A percentile compares a stretch with the other conserved stretches of the same genome.
Evolutionary conservation across 1,140 invertebrate genomes (phyloP).

Genomic region (Sesamia nonagrioides): DNA sequence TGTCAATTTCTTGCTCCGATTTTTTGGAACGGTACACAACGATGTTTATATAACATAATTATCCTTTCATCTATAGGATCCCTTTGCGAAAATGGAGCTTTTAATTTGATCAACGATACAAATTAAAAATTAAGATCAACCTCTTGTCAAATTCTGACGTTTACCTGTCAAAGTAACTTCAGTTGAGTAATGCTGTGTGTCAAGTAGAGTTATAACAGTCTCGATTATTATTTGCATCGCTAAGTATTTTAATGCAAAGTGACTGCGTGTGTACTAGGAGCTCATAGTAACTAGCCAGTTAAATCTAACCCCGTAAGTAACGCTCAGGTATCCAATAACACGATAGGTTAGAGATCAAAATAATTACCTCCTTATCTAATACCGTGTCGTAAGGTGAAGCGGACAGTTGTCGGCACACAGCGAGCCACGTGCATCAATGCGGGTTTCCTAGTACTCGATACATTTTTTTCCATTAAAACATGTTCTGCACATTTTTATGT

Average conservation of each 20-base stretch:
- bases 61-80: no score
- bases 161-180: background rate
- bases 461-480: constrained; percentile 47
- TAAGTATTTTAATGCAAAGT: background rate
- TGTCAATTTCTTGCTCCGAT: background rate
- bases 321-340: constrained; percentile 19
- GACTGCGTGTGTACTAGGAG: background rate
- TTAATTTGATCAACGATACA: background rate
- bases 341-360: constrained; percentile 20
- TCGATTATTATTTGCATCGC: no score
- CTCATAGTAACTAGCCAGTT: background rate
- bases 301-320: constrained; percentile 7
- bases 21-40: background rate
- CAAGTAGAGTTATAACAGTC: no score
- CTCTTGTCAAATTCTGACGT: background rate
- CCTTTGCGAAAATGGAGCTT: no score
- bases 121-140: background rate
- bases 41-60: no score
- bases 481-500: constrained; percentile 29
- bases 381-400: constrained; percentile 10
- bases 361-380: constrained; percentile 9
- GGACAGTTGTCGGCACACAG: constrained; percentile 7
- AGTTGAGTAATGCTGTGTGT: background rate
- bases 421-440: constrained; percentile 42
- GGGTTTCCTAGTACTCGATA: constrained; percentile 48